Evolutionary conservation across 2,113 vertebrate species (phyloP).

Genomic region (Labeo catla): DNA sequence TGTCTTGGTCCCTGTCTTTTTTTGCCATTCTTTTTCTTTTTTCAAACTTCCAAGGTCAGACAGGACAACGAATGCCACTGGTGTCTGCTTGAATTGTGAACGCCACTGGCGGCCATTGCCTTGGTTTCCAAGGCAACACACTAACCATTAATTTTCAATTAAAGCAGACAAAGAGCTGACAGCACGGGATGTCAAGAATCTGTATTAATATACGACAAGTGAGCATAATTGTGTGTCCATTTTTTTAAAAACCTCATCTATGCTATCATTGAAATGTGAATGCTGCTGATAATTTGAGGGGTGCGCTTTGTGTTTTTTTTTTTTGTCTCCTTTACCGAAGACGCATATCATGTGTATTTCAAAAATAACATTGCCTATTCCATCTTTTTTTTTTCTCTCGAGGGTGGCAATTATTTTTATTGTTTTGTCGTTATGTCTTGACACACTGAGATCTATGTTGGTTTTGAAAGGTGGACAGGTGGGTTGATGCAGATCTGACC

Average conservation of each 20-base stretch:
- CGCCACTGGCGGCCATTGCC: constrained; percentile 89
- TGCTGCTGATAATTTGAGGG: constrained; percentile 78
- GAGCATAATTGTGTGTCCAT: constrained; percentile 99
- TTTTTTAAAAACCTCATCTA: constrained; percentile 73
- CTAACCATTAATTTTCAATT: constrained; percentile 99
- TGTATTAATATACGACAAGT: constrained; percentile 99
- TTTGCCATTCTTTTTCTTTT: constrained; percentile 70
- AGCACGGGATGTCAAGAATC: constrained; percentile 99
- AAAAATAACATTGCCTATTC: constrained; percentile 75
- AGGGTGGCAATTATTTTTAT: constrained; percentile 25
- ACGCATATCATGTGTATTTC: constrained; percentile 68
- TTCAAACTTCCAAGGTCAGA: constrained; percentile 97
- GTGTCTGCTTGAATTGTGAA: constrained; percentile 91
- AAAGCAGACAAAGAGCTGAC: constrained; percentile 99
- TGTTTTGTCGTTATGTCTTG: constrained; percentile 11
- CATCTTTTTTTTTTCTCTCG: constrained; percentile 52
- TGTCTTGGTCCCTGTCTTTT: constrained; percentile 70
- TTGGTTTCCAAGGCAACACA: constrained; percentile 96
- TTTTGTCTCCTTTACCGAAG: constrained; percentile 58
- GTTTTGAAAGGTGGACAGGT: constrained; percentile 33
- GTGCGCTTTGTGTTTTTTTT: constrained; percentile 59
- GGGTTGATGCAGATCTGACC: constrained; percentile 30
- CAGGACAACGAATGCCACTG: constrained; percentile 96
- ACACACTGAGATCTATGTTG: constrained; percentile 28
- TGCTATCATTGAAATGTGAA: constrained; percentile 82